Percentiles rank a stretch among this genome's conserved stretches.
Evolutionary conservation across 1,140 invertebrate genomes (phyloP).

Genomic region (Trichoplusia ni): DNA sequence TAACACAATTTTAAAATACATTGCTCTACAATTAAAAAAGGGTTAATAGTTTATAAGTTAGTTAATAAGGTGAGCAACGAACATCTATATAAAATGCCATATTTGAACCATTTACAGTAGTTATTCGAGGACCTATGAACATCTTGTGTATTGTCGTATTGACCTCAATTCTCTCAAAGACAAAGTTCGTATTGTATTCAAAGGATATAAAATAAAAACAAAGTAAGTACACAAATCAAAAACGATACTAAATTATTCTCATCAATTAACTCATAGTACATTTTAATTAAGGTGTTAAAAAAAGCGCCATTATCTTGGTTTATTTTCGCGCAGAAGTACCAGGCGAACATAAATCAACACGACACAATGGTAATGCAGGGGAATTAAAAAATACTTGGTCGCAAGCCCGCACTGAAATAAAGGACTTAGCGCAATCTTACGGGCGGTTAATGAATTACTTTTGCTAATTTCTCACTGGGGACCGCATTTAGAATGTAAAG

Average conservation of each 20-base stretch:
- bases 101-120: too few relatives aligned
- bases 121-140: too few relatives aligned
- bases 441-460: constrained; percentile 77
- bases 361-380: constrained; percentile 73
- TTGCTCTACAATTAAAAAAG: too few relatives aligned
- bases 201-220: too few relatives aligned
- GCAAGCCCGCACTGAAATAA: constrained; percentile 69
- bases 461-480: constrained; percentile 70
- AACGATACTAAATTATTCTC: constrained; percentile 47
- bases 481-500: constrained; percentile 36
- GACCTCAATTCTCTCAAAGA: too few relatives aligned
- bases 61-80: too few relatives aligned
- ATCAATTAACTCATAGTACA: constrained; percentile 60
- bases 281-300: constrained; percentile 75
- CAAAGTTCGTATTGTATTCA: too few relatives aligned
- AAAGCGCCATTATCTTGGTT: constrained; percentile 67
- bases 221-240: too few relatives aligned
- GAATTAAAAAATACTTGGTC: constrained; percentile 79
- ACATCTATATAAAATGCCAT: too few relatives aligned
- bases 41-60: too few relatives aligned
- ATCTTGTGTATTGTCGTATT: too few relatives aligned
- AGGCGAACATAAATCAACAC: constrained; percentile 66
- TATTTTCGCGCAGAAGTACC: constrained; percentile 54
- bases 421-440: constrained; percentile 72
- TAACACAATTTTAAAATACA: too few relatives aligned